These are phyloP conservation scores for Brachionus rotundiformis DNA, from an alignment of 1,140 invertebrate species.

Conservation along the genomic window DNA sequence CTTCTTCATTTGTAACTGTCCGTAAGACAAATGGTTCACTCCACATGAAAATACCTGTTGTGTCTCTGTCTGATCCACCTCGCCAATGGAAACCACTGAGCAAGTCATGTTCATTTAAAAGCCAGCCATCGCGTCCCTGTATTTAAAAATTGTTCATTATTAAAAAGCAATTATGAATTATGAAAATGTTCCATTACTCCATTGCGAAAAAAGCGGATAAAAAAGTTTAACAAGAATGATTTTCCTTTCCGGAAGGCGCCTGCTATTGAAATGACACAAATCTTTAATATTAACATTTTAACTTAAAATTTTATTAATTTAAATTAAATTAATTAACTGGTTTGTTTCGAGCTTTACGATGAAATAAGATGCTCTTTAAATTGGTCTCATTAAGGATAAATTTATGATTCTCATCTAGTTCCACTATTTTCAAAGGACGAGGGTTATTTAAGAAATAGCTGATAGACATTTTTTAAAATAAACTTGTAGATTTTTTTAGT, in stretches of 20 bases:
- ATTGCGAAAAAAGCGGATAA: conserved; percentile 75
- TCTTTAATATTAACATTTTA: conserved; percentile 52
- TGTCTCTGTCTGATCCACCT: conserved; percentile 88
- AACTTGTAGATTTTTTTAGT: too few relatives aligned
- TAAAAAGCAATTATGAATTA: too few relatives aligned
- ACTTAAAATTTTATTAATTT: not conserved
- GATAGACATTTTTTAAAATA: not conserved
- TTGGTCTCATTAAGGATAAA: conserved; percentile 24
- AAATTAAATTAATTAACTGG: not conserved
- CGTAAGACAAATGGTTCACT: conserved; percentile 79
- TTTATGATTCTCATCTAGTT: conserved; percentile 8
- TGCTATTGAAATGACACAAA: conserved; percentile 88
- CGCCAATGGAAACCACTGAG: conserved; percentile 79
- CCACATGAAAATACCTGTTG: conserved; percentile 92
- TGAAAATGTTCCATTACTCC: conserved; percentile 23
- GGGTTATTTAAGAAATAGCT: conserved; percentile 6
- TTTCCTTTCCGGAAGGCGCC: conserved; percentile 97
- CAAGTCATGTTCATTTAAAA: conserved; percentile 64
- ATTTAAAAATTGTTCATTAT: conserved; percentile 1
- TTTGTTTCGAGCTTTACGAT: conserved; percentile 24
- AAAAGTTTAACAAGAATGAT: conserved; percentile 87
- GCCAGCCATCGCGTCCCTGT: conserved; percentile 65
- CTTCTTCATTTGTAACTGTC: conserved; percentile 55
- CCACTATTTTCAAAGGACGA: conserved; percentile 9
- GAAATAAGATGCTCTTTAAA: conserved; percentile 16